A percentile compares a stretch with the other conserved stretches of the same genome.
Evolutionary conservation across 2,888 invertebrate species (phyloP).

Genomic region (Cantharis rustica): DNA sequence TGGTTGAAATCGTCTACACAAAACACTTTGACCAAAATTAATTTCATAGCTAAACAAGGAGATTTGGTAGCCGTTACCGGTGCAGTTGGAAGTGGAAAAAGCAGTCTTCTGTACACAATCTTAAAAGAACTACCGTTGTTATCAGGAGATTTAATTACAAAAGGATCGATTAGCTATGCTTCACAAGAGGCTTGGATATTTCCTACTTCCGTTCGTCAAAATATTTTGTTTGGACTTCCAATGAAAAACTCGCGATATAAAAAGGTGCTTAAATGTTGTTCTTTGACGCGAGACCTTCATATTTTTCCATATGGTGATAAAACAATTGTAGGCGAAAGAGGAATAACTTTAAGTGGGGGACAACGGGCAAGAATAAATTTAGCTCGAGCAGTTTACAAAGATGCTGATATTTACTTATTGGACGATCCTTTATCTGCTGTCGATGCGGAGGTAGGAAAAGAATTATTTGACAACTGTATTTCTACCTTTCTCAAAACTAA

Average conservation of each 20-base stretch:
- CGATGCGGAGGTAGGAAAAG: slow-evolving; percentile 71
- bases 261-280: slow-evolving; percentile 68
- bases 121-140: slow-evolving; percentile 72
- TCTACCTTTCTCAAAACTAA: slow-evolving; percentile 65
- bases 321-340: slow-evolving; percentile 79
- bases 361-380: slow-evolving; percentile 72
- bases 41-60: slow-evolving; percentile 53
- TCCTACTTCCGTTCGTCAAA: slow-evolving; percentile 68
- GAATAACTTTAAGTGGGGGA: slow-evolving; percentile 75
- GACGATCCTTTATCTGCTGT: slow-evolving; percentile 80
- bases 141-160: slow-evolving; percentile 63
- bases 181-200: slow-evolving; percentile 86
- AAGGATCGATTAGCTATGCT: slow-evolving; percentile 74
- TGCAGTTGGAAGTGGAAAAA: slow-evolving; percentile 72
- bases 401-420: slow-evolving; percentile 74
- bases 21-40: slow-evolving; percentile 58
- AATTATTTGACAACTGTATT: slow-evolving; percentile 72
- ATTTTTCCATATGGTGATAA: slow-evolving; percentile 76
- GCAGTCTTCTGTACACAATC: slow-evolving; percentile 67
- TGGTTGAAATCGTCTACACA: slow-evolving; percentile 58
- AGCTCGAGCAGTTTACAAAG: slow-evolving; percentile 68
- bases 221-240: slow-evolving; percentile 80
- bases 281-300: slow-evolving; percentile 70
- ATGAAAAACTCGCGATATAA: slow-evolving; percentile 69
- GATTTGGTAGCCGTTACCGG: slow-evolving; percentile 67